Evolutionary conservation across 2,113 vertebrate species (phyloP), one percentile per base, ranked within the genome.

Genomic region (Callospermophilus lateralis): DNA sequence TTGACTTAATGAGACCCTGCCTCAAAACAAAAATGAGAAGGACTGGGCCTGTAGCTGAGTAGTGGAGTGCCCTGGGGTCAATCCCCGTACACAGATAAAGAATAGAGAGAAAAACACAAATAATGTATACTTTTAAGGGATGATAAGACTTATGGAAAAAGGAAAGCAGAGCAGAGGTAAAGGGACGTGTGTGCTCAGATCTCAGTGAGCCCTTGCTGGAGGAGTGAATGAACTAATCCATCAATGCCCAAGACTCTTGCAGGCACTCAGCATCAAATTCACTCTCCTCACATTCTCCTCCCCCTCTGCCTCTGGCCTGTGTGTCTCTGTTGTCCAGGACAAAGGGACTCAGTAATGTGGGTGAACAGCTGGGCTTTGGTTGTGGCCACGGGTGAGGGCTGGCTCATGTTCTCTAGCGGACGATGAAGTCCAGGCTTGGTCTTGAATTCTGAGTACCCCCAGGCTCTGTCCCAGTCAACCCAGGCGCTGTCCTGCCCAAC

Each of bases 331-430:
- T 12, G 11, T n/a, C 65, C 70, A 79, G 10, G 8, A 45, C 65
- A 37, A 51, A 73, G 22, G 48, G 37, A 39, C 8, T 19, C 6
- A 3, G 39, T 30, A 24, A 37, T 22, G 67, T 51, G 32, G 89
- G 51, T 7, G 8, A 28, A 10, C 22, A 9, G 55, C n/a, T 24
- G 34, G 51, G 10, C 28, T 72, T 76, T n/a, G 20, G 28, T 16
- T 28, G 10, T 4, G 1, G 19, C 16, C 20, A 45, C 0, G 1
- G 53, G 26, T 1, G 32, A 37, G 5, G 32, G 32, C 12, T 68
- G 26, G 20, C 20, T 68, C n/a, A 4, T 3, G 26, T 24, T 58
- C 51, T 79, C 26, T 42, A 32, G 13, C 26, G 39, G 39, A 34
- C 13, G 3, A 12, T 65, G 32, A 73, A 9, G 13, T 67, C n/a